Base-by-base conservation (phyloP, 2,888 invertebrate genomes). In the Rhagium mordax region DNA sequence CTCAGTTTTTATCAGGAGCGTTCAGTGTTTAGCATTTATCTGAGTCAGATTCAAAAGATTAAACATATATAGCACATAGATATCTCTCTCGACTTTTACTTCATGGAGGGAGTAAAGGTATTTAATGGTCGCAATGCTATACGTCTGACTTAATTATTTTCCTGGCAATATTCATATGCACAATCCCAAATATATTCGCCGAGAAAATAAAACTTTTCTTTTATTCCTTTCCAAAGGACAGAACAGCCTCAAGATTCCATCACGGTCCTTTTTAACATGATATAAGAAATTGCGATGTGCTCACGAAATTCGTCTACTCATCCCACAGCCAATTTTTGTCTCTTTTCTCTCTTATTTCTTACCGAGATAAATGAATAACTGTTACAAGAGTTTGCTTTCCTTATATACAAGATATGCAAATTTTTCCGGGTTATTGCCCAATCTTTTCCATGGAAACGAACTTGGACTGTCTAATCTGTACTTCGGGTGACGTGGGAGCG, bases 331-430 rank as follows among this genome's bases (percentile, higher is more conserved):
- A 29, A 65, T 29, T 65, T 65, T 65, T 65, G 53, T 49, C 62
- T 64, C 64, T 64, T 48, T 51, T n/a, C 49, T 48, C 27, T 29
- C 59, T 65, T 33, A 20, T 29, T 53, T 33, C 65, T 33, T 53
- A 53, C 65, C n/a, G 53, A 65, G 65, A 65, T 65, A 65, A 65
- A 65, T 65, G 65, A 53, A 55, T 65, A 53, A 53, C 65, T 53
- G 65, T 53, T 65, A 65, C 53, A 65, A 53, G 53, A 65, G 55
- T 53, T 65, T 53, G 65, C 65, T 53, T 65, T 65, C 18, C 53
- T 65, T 65, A 41, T 65, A 33, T 21, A 18, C 33, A 29, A 65
- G 55, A n/a, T 65, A 65, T 65, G 65, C 53, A 65, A 65, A 65
- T 65, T 65, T 53, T 53, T 65, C 65, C 21, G 18, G 51, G 53